Evolutionary conservation across 2,113 vertebrate species (phyloP).

Genomic region (Garra rufa): DNA sequence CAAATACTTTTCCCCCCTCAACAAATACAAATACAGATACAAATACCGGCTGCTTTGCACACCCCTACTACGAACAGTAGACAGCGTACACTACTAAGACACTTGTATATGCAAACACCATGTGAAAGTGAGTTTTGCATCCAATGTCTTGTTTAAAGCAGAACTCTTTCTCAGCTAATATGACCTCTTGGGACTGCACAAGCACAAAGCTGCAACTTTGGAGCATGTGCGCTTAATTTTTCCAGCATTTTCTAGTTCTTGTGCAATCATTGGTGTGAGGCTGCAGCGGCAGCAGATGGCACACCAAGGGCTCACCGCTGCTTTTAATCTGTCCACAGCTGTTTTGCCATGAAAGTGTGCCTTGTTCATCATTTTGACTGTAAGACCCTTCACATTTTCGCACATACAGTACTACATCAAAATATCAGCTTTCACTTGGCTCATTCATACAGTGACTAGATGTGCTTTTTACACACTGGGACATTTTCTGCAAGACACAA

Average conservation of each 20-base stretch:
- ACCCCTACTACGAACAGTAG: too few relatives aligned
- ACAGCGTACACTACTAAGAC: too few relatives aligned
- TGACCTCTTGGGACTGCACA: background rate
- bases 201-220: background rate
- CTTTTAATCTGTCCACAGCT: slow-evolving; percentile 5
- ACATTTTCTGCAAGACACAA: slow-evolving; percentile 4
- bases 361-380: background rate
- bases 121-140: too few relatives aligned
- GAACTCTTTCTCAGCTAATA: background rate
- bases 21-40: too few relatives aligned
- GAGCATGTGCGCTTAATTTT: background rate
- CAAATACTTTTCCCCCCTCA: too few relatives aligned
- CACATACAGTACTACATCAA: background rate
- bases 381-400: background rate
- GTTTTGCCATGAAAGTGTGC: background rate
- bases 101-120: too few relatives aligned
- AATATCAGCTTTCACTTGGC: background rate
- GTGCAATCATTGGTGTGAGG: background rate
- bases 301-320: background rate
- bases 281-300: slow-evolving; percentile 51
- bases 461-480: background rate
- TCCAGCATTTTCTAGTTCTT: background rate
- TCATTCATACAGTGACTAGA: slow-evolving; percentile 5
- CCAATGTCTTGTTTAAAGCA: too few relatives aligned
- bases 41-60: too few relatives aligned